These are phyloP conservation scores for Macrophya alboannulata DNA, from an alignment of 2,888 invertebrate genomes.

Conservation along the genomic window DNA sequence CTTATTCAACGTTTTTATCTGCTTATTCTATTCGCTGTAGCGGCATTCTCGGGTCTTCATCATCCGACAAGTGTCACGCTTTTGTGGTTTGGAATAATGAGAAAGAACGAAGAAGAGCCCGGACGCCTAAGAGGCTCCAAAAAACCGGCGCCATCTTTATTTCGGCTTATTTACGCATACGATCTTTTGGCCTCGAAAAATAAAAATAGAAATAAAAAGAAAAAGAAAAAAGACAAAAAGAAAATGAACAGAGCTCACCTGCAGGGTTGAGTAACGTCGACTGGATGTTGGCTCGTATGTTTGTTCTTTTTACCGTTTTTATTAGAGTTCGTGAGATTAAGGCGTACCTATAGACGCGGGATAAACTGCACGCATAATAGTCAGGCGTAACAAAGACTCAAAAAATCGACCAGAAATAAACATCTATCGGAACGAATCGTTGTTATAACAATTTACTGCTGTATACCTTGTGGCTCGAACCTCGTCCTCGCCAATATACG, in stretches of 20 bases:
- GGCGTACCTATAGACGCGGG: constrained; percentile 14
- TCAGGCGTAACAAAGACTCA: neutral
- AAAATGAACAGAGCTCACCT: constrained; percentile 1
- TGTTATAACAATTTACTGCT: constrained; percentile 26
- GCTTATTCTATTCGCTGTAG: constrained; percentile 37
- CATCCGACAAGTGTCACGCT: constrained; percentile 52
- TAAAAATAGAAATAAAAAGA: neutral
- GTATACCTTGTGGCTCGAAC: neutral
- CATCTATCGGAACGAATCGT: constrained; percentile 23
- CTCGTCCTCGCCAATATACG: constrained; percentile 26
- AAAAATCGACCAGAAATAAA: constrained; percentile 24
- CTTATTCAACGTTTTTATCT: constrained; percentile 51
- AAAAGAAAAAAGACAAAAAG: constrained; percentile 10
- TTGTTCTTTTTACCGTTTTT: constrained; percentile 4
- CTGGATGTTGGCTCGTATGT: neutral
- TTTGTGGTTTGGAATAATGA: constrained; percentile 54
- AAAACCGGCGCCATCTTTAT: constrained; percentile 43
- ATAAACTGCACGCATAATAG: constrained; percentile 25
- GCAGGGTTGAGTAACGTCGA: constrained; percentile 26
- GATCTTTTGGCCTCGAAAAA: neutral
- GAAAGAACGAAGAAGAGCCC: neutral
- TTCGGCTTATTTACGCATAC: constrained; percentile 14
- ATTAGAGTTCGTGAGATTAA: constrained; percentile 8
- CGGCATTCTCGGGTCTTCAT: constrained; percentile 48
- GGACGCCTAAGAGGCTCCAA: neutral